A percentile compares a stretch with the other conserved stretches of the same genome.
phyloP scores from a whole-genome alignment of 1,140 invertebrate species.

The Sycobia sp. region DNA sequence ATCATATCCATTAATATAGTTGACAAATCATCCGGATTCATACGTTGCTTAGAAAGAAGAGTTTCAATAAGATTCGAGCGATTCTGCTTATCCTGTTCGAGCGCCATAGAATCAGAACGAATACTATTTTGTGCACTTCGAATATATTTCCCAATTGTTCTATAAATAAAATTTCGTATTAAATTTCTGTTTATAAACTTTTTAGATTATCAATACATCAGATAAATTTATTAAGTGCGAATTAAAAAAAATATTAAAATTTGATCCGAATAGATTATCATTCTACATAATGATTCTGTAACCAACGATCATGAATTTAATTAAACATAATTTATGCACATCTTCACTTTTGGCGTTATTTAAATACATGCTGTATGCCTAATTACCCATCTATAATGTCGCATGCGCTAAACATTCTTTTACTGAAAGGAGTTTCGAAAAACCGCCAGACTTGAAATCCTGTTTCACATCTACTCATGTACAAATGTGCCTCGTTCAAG shows the following conservation, averaged over 20 bases:
- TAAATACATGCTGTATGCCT: too few relatives aligned
- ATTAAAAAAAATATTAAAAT: background rate
- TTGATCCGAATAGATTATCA: background rate
- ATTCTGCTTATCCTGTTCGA: conserved; percentile 34
- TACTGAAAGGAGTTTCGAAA: conserved; percentile 67
- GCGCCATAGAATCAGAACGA: conserved; percentile 1
- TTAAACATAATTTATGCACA: too few relatives aligned
- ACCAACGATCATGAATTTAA: too few relatives aligned
- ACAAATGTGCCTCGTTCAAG: conserved; percentile 65
- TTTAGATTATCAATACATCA: too few relatives aligned
- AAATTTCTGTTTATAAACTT: too few relatives aligned
- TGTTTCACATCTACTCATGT: conserved; percentile 68
- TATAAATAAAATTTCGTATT: conserved; percentile 43
- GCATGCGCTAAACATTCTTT: conserved; percentile 64
- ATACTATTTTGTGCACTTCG: conserved; percentile 46
- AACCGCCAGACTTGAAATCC: conserved; percentile 72
- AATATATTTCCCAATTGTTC: conserved; percentile 54
- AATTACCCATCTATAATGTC: conserved; percentile 64
- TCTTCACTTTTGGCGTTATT: too few relatives aligned
- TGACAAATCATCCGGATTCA: conserved; percentile 66
- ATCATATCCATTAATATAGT: conserved; percentile 70
- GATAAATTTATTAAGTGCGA: too few relatives aligned
- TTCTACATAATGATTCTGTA: too few relatives aligned
- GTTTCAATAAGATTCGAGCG: conserved; percentile 59
- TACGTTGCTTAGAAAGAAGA: conserved; percentile 61